Conservation (phyloP, 2,888 invertebrate species). For the Drosophila atroscutellata region DNA sequence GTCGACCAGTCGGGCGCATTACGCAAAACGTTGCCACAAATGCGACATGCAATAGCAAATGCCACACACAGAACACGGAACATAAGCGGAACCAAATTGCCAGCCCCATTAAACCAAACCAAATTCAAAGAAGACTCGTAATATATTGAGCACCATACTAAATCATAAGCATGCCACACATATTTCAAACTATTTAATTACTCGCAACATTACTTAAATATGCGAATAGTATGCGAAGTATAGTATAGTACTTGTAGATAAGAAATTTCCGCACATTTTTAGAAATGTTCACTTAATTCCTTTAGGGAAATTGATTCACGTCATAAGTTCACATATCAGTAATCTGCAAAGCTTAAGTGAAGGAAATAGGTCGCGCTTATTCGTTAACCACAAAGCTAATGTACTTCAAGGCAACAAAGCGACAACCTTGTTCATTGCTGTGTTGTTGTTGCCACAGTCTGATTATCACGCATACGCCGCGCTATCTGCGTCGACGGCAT, state of each 20-base stretch:
- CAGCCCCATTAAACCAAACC: constrained; percentile 26
- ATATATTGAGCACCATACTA: neutral
- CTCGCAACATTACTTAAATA: neutral
- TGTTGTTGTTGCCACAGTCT: constrained; percentile 22
- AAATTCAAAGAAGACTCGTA: constrained; percentile 3
- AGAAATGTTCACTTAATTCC: neutral
- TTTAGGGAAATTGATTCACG: too few relatives aligned
- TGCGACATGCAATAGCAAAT: constrained; percentile 54
- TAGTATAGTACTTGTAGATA: neutral
- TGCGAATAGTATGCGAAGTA: neutral
- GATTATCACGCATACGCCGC: constrained; percentile 69
- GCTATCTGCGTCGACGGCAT: constrained; percentile 51
- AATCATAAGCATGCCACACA: constrained; percentile 3
- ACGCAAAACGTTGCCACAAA: constrained; percentile 70
- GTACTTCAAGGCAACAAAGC: neutral
- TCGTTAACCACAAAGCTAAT: neutral
- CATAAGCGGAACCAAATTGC: constrained; percentile 67
- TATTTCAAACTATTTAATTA: neutral
- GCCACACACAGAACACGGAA: constrained; percentile 11
- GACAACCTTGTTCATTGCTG: constrained; percentile 8
- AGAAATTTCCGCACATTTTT: neutral
- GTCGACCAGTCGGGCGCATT: constrained; percentile 68
- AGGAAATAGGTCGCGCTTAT: neutral
- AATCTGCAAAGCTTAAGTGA: neutral
- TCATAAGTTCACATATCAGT: neutral